These are phyloP conservation scores for Silurus meridionalis DNA, from an alignment of 2,113 vertebrate species.

Conservation along the genomic window DNA sequence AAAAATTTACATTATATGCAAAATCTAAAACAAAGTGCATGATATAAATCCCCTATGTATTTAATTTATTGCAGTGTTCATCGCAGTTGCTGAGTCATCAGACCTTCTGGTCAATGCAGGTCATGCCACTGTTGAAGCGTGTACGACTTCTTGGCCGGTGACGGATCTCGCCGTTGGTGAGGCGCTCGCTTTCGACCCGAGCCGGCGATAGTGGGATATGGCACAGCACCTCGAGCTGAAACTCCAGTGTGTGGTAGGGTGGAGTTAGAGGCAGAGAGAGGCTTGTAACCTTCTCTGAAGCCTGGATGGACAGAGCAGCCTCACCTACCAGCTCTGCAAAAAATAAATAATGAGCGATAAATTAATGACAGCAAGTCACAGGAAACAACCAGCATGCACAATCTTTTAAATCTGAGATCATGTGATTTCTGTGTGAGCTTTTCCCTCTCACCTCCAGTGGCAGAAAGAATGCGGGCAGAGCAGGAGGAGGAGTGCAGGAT, in stretches of 20 bases:
- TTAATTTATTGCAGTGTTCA: background rate
- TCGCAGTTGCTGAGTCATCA: too few relatives aligned
- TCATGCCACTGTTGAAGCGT: constrained; percentile 77
- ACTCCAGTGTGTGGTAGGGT: constrained; percentile 89
- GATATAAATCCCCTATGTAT: background rate
- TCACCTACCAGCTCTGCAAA: constrained; percentile 77
- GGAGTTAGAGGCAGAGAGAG: constrained; percentile 84
- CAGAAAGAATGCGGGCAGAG: constrained; percentile 80
- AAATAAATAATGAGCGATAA: too few relatives aligned
- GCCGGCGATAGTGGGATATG: constrained; percentile 77
- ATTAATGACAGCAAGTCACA: background rate
- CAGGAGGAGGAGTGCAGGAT: constrained; percentile 77
- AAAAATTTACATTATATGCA: background rate
- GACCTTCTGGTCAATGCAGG: constrained; percentile 88
- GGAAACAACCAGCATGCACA: background rate
- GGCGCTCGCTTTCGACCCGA: constrained; percentile 68
- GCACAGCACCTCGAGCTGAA: constrained; percentile 91
- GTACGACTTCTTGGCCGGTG: constrained; percentile 76
- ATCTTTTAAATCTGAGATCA: background rate
- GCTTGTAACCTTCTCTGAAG: constrained; percentile 92
- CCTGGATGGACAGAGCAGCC: constrained; percentile 79
- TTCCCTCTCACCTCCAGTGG: constrained; percentile 72
- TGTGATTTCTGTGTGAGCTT: background rate
- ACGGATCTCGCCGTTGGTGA: constrained; percentile 75
- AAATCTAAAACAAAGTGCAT: background rate